Evolutionary conservation across 1,140 invertebrate species (phyloP).

Genomic region (Rhyzopertha dominica): DNA sequence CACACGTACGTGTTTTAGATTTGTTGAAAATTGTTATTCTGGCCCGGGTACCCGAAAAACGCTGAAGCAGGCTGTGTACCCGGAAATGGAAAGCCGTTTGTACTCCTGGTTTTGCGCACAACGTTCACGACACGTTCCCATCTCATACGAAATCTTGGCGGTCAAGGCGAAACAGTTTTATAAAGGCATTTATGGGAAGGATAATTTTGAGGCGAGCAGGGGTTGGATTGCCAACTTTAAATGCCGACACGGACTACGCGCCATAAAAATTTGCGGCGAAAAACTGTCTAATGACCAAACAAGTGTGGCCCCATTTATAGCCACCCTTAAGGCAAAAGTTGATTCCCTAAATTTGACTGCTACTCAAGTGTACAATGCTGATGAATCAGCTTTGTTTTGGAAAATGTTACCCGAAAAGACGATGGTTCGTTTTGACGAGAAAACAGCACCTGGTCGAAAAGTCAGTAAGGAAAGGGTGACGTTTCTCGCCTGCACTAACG

Average conservation of each 20-base stretch:
- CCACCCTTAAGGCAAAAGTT: conserved; percentile 6
- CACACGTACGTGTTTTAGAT: no score
- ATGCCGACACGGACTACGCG: conserved; percentile 5
- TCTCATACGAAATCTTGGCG: conserved; percentile 9
- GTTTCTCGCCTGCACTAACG: conserved; percentile 39
- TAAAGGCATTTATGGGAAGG: conserved; percentile 4
- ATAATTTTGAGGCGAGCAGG: conserved; percentile 18
- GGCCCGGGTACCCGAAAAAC: no score
- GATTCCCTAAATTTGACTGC: neutral
- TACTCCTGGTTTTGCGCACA: no score
- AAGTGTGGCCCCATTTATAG: conserved; percentile 25
- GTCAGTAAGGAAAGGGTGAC: conserved; percentile 41
- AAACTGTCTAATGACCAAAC: conserved; percentile 11
- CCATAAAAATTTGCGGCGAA: conserved; percentile 13
- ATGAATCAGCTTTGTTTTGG: conserved; percentile 45
- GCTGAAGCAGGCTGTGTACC: no score
- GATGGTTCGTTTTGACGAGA: conserved; percentile 32
- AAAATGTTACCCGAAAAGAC: conserved; percentile 41
- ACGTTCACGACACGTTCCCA: no score
- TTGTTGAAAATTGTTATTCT: no score
- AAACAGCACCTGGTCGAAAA: conserved; percentile 35
- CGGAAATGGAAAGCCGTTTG: no score
- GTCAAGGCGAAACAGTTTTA: neutral
- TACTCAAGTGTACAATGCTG: conserved; percentile 44
- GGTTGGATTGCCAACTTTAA: conserved; percentile 28